These are phyloP conservation scores for Ericerus pela DNA, from an alignment of 1,140 invertebrate species.

Conservation along the genomic window DNA sequence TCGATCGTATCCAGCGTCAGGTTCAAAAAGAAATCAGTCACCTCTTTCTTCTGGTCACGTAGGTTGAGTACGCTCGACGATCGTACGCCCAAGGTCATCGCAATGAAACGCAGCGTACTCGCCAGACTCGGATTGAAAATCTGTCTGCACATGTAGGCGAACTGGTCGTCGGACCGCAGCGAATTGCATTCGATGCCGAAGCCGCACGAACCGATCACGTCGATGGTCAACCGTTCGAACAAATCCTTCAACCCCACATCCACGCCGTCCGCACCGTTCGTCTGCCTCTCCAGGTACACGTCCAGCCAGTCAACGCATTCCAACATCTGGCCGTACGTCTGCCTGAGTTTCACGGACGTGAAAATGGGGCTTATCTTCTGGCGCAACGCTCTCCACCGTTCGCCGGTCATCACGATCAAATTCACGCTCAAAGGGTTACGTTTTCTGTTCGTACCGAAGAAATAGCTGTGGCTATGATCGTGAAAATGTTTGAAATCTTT, in stretches of 20 bases:
- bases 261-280: background rate
- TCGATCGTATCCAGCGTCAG: slow-evolving; percentile 21
- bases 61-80: background rate
- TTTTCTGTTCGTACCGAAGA: slow-evolving; percentile 28
- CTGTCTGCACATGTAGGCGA: slow-evolving; percentile 28
- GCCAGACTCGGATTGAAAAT: slow-evolving; percentile 19
- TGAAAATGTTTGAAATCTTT: slow-evolving; percentile 35
- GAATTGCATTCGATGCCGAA: slow-evolving; percentile 25
- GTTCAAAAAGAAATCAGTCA: slow-evolving; percentile 24
- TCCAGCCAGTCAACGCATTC: slow-evolving; percentile 26
- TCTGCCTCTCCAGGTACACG: background rate
- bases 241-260: slow-evolving; percentile 1
- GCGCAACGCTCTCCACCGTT: slow-evolving; percentile 37
- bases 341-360: slow-evolving; percentile 39
- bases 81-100: background rate
- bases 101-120: background rate
- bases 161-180: slow-evolving; percentile 36
- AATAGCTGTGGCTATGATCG: slow-evolving; percentile 25
- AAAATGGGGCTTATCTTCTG: slow-evolving; percentile 39
- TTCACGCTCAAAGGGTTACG: slow-evolving; percentile 38
- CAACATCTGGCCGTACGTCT: slow-evolving; percentile 37
- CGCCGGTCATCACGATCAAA: slow-evolving; percentile 34
- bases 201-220: slow-evolving; percentile 24
- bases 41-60: background rate
- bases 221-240: slow-evolving; percentile 18